Evolutionary conservation across 2,113 vertebrate species (phyloP).

Genomic region (Australoheros scitulus): DNA sequence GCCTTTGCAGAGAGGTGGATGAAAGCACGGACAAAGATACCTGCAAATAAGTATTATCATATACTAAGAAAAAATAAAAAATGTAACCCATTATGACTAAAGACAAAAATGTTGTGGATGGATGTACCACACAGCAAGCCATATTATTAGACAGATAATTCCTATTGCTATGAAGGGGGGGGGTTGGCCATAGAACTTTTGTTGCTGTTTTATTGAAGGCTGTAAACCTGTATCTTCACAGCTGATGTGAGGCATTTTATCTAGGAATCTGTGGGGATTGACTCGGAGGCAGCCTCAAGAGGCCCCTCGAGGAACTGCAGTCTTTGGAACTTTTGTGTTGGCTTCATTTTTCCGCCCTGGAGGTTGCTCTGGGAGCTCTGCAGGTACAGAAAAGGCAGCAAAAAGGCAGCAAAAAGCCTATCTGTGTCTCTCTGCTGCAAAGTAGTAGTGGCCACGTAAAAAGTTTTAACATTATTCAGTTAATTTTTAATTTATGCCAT

Average conservation of each 20-base stretch:
- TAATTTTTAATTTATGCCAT: not conserved
- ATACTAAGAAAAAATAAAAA: not conserved
- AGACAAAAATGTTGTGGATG: not conserved
- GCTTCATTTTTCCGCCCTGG: not conserved
- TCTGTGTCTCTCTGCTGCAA: not conserved
- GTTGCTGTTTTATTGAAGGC: not conserved
- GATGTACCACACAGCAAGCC: not conserved
- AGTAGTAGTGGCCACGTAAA: not conserved
- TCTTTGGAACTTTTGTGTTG: not conserved
- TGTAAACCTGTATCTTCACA: not conserved
- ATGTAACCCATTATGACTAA: not conserved
- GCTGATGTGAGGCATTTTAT: not conserved
- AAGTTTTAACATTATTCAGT: not conserved
- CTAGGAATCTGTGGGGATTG: not conserved
- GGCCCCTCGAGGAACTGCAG: not conserved
- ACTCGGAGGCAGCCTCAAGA: accelerated
- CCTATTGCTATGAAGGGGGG: not conserved
- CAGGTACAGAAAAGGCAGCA: not conserved
- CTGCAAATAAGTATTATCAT: not conserved
- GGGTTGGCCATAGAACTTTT: not conserved
- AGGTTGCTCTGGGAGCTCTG: not conserved
- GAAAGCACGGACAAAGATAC: not conserved
- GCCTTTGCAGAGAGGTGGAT: not conserved
- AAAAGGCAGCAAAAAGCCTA: not conserved
- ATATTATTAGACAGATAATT: not conserved